Percentiles rank a stretch among this genome's conserved stretches.
Conservation (phyloP, 2,797 vertebrate species). For the Falco cherrug region DNA sequence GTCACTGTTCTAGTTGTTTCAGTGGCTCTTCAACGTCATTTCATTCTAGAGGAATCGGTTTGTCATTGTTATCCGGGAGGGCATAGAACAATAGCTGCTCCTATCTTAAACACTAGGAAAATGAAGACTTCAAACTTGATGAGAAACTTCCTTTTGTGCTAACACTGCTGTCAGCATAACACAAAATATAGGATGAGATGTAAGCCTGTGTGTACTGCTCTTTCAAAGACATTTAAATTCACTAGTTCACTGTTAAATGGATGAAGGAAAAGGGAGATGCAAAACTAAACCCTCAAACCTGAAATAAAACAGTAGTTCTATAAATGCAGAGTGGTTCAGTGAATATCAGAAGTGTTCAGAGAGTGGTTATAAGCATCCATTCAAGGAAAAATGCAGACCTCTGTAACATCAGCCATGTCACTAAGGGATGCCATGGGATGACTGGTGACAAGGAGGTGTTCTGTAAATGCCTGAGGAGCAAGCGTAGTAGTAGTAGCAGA, state of each 20-base stretch:
- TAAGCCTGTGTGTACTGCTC: background rate
- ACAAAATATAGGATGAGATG: background rate
- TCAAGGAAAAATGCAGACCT: background rate
- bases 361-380: background rate
- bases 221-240: background rate
- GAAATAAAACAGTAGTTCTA: background rate
- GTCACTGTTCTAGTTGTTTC: background rate
- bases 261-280: background rate
- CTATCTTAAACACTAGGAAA: background rate
- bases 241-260: background rate
- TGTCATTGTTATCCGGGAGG: background rate
- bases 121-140: background rate
- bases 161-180: background rate
- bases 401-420: background rate
- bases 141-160: background rate
- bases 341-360: background rate
- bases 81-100: background rate
- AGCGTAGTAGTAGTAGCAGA: background rate
- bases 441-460: background rate
- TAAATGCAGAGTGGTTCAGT: background rate
- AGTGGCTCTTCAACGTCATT: background rate
- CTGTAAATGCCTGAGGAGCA: constrained; percentile 16
- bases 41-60: background rate
- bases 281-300: background rate
- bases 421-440: background rate